Evolutionary conservation across 1,140 invertebrate genomes (phyloP), one percentile per base, ranked within the genome.

Genomic region (Rhagoletis pomonella): DNA sequence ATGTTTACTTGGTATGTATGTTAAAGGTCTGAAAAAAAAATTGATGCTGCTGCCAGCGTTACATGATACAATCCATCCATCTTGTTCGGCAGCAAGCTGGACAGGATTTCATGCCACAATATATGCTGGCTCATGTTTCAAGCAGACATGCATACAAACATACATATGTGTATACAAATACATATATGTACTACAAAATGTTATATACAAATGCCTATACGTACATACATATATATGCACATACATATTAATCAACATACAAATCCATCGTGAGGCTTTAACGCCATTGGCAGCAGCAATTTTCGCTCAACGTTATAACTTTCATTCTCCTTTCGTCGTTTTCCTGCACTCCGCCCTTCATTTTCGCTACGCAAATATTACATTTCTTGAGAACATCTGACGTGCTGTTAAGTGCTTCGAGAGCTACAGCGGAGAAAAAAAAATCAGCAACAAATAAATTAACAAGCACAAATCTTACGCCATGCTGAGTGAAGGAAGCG

Each of bases 21-120:
- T 12, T 44, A 73, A 73, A 73, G 14, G 12, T 17, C 42, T 42
- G 67, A 14, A 12, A 73, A 73, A 12, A 73, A 73, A 44, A 47
- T 47, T 12, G 10, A 42, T 42, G 14, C 44, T 10, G 44, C 42
- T 73, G 42, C 67, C 14, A 42, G 39, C 3, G 42, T 17, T n/a
- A 14, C 67, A 42, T 73, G 67, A 17, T 73, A 73, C 67, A 44
- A 17, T 4, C 42, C 67, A 73, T 73, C 67, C 39, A 73, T 73
- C 67, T 47, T 73, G 39, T 17, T 73, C 44, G 67, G 67, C 67
- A 73, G 67, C 42, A 14, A 17, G 7, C 67, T 47, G 42, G 67
- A 44, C 67, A 73, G 67, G 42, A 47, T 29, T 81, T 81, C 19
- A 5, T 47, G 7, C 17, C 10, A 29, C 19, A 55, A 81, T 55